phyloP scores from a whole-genome alignment of 2,888 invertebrate species.

The Sphaerophoria rueppellii region DNA sequence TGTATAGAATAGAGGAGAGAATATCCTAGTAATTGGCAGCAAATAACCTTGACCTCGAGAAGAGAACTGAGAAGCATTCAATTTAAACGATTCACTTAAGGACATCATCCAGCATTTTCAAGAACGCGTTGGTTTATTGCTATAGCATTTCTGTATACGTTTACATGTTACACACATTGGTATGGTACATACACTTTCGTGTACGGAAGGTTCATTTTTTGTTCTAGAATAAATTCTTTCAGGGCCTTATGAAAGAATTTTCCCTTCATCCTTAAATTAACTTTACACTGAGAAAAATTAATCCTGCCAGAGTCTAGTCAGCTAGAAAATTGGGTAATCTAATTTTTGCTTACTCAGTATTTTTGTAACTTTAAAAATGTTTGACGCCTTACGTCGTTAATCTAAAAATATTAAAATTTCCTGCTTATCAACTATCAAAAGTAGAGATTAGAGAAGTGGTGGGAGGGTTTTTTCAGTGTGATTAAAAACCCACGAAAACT shows the following conservation, averaged over 20 bases:
- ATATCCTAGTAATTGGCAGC: constrained; percentile 32
- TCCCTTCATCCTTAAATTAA: not conserved
- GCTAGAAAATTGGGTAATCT: too few species aligned
- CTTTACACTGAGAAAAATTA: not conserved
- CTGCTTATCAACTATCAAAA: too few species aligned
- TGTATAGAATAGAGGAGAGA: constrained; percentile 6
- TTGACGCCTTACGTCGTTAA: too few species aligned
- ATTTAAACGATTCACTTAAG: constrained; percentile 60
- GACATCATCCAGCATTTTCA: constrained; percentile 25
- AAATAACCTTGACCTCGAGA: constrained; percentile 54
- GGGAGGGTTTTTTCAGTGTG: too few species aligned
- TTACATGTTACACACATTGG: not conserved
- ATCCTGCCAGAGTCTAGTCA: too few species aligned
- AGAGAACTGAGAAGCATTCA: constrained; percentile 36
- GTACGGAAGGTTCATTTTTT: not conserved
- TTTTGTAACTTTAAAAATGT: too few species aligned
- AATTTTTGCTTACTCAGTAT: too few species aligned
- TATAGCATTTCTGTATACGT: not conserved
- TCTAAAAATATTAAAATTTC: too few species aligned
- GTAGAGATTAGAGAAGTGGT: too few species aligned
- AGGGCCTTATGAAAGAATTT: not conserved
- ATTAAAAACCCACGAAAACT: too few species aligned
- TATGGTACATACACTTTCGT: not conserved
- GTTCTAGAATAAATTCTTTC: not conserved
- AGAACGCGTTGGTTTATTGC: not conserved